A percentile compares a stretch with the other conserved stretches of the same genome.
phyloP scores from a whole-genome alignment of 2,113 vertebrate species.

The Tachuris rubrigastra region DNA sequence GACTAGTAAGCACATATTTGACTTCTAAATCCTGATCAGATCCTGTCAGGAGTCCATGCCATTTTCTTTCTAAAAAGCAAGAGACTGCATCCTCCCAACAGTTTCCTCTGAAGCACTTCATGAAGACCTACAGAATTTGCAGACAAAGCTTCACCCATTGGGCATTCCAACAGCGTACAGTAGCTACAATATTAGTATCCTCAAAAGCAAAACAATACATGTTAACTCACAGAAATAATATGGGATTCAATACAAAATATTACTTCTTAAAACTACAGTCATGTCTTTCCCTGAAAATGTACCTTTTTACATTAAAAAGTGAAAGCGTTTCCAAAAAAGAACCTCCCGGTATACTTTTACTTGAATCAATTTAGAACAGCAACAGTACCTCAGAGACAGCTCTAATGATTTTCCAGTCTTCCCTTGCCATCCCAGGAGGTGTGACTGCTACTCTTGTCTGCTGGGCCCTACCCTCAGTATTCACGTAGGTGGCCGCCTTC shows the following conservation, averaged over 20 bases:
- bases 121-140: not conserved
- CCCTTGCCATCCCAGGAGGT: slow-evolving; percentile 90
- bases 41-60: not conserved
- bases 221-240: not conserved
- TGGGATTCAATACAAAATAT: not conserved
- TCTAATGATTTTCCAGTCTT: slow-evolving; percentile 96
- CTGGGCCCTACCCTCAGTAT: slow-evolving; percentile 94
- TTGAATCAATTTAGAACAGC: not conserved
- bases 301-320: not conserved
- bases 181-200: not conserved
- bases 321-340: not conserved
- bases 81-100: not conserved
- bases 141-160: not conserved
- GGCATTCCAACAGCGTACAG: not conserved
- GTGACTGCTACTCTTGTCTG: slow-evolving; percentile 92
- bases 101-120: not conserved
- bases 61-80: not conserved
- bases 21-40: not conserved
- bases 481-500: slow-evolving; percentile 91
- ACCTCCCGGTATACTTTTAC: not conserved
- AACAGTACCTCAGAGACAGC: slow-evolving; percentile 90
- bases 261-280: not conserved
- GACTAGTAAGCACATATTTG: not conserved
- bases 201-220: not conserved
- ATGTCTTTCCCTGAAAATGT: not conserved